These are phyloP conservation scores for Monochamus alternatus DNA, from an alignment of 2,888 invertebrate species.

Conservation along the genomic window DNA sequence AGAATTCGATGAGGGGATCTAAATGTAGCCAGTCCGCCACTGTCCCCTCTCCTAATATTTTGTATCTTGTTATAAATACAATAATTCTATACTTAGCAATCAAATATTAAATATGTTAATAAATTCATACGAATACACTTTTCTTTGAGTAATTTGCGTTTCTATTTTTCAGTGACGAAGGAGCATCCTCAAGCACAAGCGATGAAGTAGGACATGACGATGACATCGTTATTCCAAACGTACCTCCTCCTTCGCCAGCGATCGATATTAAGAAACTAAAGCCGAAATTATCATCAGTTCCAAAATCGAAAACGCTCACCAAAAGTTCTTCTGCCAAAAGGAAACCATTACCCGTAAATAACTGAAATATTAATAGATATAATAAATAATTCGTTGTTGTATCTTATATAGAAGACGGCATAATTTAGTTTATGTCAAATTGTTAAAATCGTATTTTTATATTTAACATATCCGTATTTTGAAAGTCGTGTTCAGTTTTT, in stretches of 20 bases:
- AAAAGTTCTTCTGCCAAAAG: constrained; percentile 70
- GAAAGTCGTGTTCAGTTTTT: too few species aligned
- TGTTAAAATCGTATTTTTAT: neutral
- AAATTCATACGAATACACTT: too few species aligned
- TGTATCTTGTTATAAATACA: too few species aligned
- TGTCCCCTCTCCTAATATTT: too few species aligned
- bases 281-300: constrained; percentile 60
- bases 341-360: constrained; percentile 75
- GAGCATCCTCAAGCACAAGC: constrained; percentile 82
- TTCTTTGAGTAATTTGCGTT: too few species aligned
- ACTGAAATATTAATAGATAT: constrained; percentile 35
- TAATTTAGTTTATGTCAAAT: neutral
- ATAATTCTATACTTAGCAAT: too few species aligned
- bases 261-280: constrained; percentile 62
- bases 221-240: constrained; percentile 68
- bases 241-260: constrained; percentile 83
- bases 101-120: too few species aligned
- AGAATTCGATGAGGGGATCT: too few species aligned
- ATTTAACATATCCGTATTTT: neutral
- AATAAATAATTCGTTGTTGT: neutral
- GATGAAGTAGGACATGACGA: constrained; percentile 72
- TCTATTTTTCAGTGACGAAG: constrained; percentile 79
- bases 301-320: constrained; percentile 53
- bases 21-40: too few species aligned
- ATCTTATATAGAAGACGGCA: neutral